Evolutionary conservation across 2,113 vertebrate genomes (phyloP).

Genomic region (Sisor rabdophorus): DNA sequence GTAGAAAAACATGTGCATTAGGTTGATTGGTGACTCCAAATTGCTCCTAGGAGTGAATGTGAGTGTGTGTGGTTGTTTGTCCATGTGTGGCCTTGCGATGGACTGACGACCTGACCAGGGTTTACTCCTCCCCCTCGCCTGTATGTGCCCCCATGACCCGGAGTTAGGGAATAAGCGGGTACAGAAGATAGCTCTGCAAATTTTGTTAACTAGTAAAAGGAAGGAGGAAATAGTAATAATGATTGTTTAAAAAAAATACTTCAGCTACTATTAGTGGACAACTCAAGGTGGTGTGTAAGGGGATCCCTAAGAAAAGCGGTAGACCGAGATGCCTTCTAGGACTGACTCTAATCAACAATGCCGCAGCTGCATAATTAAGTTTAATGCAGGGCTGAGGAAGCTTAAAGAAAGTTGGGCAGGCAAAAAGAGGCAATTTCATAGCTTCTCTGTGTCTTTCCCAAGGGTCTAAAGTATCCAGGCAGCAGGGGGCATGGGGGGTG

Average conservation of each 20-base stretch:
- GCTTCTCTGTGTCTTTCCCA: slow-evolving; percentile 44
- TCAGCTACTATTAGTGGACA: background rate
- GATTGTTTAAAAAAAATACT: background rate
- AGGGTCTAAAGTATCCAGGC: slow-evolving; percentile 47
- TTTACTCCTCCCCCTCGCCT: too few species aligned
- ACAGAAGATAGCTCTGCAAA: too few species aligned
- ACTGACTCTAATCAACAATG: slow-evolving; percentile 23
- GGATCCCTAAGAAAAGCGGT: background rate
- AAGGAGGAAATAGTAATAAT: background rate
- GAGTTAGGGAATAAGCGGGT: too few species aligned
- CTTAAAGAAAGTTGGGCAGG: background rate
- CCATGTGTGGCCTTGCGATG: too few species aligned
- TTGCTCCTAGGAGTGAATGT: too few species aligned
- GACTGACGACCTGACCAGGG: too few species aligned
- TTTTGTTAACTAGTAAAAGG: background rate
- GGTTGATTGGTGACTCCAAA: too few species aligned
- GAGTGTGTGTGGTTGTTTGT: too few species aligned
- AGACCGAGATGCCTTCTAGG: slow-evolving; percentile 8
- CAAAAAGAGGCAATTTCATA: slow-evolving; percentile 31
- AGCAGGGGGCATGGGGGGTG: slow-evolving; percentile 7
- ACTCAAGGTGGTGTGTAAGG: background rate
- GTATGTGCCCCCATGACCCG: too few species aligned
- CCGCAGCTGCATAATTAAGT: slow-evolving; percentile 20
- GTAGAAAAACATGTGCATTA: too few species aligned
- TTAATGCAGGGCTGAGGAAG: slow-evolving; percentile 1